A percentile compares a stretch with the other conserved stretches of the same genome.
Evolutionary conservation across 2,113 vertebrate genomes (phyloP).

Genomic region (Otocyon megalotis): DNA sequence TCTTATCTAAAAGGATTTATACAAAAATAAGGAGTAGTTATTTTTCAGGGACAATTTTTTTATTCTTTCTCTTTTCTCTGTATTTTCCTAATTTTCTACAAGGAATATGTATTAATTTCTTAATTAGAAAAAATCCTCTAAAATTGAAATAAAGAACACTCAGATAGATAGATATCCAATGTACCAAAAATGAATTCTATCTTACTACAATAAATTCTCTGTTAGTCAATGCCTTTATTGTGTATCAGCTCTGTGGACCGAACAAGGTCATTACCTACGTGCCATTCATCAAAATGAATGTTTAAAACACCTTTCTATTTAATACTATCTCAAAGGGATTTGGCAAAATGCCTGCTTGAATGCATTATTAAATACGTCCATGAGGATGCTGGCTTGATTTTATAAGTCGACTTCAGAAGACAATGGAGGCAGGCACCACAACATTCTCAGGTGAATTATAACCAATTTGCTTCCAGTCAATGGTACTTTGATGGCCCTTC

Average conservation of each 20-base stretch:
- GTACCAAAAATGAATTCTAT: constrained; percentile 13
- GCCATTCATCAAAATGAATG: constrained; percentile 69
- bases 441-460: constrained; percentile 45
- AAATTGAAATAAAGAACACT: constrained; percentile 51
- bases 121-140: constrained; percentile 16
- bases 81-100: constrained; percentile 21
- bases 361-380: constrained; percentile 55
- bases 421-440: neutral
- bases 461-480: constrained; percentile 2
- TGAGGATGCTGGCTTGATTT: constrained; percentile 56
- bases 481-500: neutral
- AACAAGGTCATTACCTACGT: constrained; percentile 30
- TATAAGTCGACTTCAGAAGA: constrained; percentile 58
- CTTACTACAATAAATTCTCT: constrained; percentile 40
- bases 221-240: neutral
- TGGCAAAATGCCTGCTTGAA: constrained; percentile 64
- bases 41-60: constrained; percentile 24
- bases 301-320: constrained; percentile 67
- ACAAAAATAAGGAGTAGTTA: neutral
- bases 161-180: constrained; percentile 34
- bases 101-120: constrained; percentile 5
- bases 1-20: constrained; percentile 7
- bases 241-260: neutral
- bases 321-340: constrained; percentile 66
- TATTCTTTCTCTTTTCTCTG: neutral